These are phyloP conservation scores for Lordiphosa mommai DNA, from an alignment of 1,140 invertebrate species.

Conservation along the genomic window DNA sequence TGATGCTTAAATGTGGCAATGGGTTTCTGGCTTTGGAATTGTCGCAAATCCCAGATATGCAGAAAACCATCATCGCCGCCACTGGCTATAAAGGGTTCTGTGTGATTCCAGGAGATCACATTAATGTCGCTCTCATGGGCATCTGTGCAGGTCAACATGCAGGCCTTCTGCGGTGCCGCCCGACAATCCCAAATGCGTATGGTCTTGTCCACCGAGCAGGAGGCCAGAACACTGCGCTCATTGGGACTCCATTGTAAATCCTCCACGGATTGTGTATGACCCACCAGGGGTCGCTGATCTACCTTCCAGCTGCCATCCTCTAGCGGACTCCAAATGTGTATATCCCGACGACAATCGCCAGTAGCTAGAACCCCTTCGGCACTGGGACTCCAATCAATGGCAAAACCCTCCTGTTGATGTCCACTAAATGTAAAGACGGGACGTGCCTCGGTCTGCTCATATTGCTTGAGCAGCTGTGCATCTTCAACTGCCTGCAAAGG, in stretches of 20 bases:
- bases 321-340: slow-evolving; percentile 94
- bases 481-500: slow-evolving; percentile 90
- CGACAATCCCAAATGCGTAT: slow-evolving; percentile 95
- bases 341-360: slow-evolving; percentile 84
- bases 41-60: slow-evolving; percentile 97
- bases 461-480: slow-evolving; percentile 82
- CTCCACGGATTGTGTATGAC: slow-evolving; percentile 96
- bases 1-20: slow-evolving; percentile 98
- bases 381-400: slow-evolving; percentile 93
- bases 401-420: slow-evolving; percentile 96
- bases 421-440: slow-evolving; percentile 94
- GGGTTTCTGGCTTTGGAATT: slow-evolving; percentile 89
- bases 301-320: slow-evolving; percentile 91
- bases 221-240: slow-evolving; percentile 95
- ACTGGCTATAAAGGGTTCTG: slow-evolving; percentile 94
- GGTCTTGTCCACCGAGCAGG: slow-evolving; percentile 96
- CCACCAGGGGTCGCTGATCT: slow-evolving; percentile 91
- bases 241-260: slow-evolving; percentile 99
- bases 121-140: slow-evolving; percentile 97
- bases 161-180: slow-evolving; percentile 90
- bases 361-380: slow-evolving; percentile 84
- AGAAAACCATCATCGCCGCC: slow-evolving; percentile 98
- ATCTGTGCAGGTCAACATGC: slow-evolving; percentile 92
- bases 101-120: slow-evolving; percentile 97
- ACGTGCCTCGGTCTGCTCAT: slow-evolving; percentile 83